A percentile compares a stretch with the other conserved stretches of the same genome.
Evolutionary conservation across 2,888 invertebrate genomes (phyloP).

Genomic region (Eurytoma californica): DNA sequence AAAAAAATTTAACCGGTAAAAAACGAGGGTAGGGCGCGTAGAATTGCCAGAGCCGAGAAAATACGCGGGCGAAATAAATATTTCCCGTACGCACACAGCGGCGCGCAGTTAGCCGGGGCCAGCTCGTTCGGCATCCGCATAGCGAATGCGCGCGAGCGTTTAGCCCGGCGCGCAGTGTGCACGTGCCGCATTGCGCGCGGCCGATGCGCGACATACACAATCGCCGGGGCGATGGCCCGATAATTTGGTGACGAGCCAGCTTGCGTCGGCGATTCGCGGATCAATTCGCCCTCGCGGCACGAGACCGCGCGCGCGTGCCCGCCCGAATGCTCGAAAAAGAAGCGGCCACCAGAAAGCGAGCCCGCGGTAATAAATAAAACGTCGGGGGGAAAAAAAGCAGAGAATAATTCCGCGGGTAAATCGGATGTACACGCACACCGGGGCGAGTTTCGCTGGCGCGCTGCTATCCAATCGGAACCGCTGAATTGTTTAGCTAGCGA

Average conservation of each 20-base stretch:
- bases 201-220: constrained; percentile 34
- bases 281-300: constrained; percentile 16
- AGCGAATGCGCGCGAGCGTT: background rate
- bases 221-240: constrained; percentile 37
- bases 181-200: constrained; percentile 38
- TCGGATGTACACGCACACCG: constrained; percentile 4
- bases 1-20: too few relatives aligned
- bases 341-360: background rate
- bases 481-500: constrained; percentile 40
- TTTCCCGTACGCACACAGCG: background rate
- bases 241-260: constrained; percentile 53
- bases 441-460: background rate
- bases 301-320: background rate
- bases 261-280: constrained; percentile 34
- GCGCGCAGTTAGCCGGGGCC: background rate
- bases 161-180: background rate
- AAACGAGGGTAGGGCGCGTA: too few relatives aligned
- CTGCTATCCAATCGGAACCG: constrained; percentile 42
- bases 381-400: background rate
- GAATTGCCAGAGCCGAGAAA: background rate
- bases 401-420: background rate
- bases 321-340: constrained; percentile 6
- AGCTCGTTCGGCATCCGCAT: background rate
- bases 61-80: constrained; percentile 8
- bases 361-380: constrained; percentile 8